Conservation (phyloP, 2,113 vertebrate genomes). For the Zeus faber region DNA sequence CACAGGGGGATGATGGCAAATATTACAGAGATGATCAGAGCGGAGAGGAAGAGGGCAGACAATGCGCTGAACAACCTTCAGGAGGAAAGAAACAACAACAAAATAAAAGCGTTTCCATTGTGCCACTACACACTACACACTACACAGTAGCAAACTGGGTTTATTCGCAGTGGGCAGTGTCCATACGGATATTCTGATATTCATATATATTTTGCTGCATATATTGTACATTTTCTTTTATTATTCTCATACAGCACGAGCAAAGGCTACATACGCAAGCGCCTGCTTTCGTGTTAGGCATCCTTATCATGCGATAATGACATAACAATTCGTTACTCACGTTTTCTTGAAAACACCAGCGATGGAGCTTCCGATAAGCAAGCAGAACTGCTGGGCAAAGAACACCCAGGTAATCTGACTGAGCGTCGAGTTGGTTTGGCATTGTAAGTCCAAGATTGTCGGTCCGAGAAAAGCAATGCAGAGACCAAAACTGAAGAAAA, state of each 20-base stretch:
- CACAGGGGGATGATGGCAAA: constrained; percentile 93
- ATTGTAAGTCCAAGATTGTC: constrained; percentile 92
- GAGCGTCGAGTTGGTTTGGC: constrained; percentile 91
- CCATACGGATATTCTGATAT: too few species aligned
- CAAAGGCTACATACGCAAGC: too few species aligned
- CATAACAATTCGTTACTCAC: too few species aligned
- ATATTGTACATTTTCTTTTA: too few species aligned
- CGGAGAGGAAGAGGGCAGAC: constrained; percentile 81
- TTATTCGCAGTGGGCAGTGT: too few species aligned
- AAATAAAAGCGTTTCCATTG: background rate
- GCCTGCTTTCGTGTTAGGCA: too few species aligned
- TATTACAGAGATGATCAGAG: constrained; percentile 87
- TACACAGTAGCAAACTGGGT: too few species aligned
- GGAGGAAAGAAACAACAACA: constrained; percentile 16
- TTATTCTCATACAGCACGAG: too few species aligned
- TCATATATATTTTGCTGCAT: too few species aligned
- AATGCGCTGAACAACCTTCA: constrained; percentile 85
- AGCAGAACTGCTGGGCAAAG: constrained; percentile 93
- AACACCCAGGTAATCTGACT: constrained; percentile 96
- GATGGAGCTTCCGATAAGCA: constrained; percentile 88
- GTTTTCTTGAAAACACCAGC: constrained; percentile 89
- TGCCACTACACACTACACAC: too few species aligned
- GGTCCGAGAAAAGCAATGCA: constrained; percentile 95
- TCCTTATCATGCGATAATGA: too few species aligned
- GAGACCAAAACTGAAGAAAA: constrained; percentile 96